These are phyloP conservation scores for Petaurus breviceps DNA, from an alignment of 2,113 vertebrate genomes.

Conservation along the genomic window DNA sequence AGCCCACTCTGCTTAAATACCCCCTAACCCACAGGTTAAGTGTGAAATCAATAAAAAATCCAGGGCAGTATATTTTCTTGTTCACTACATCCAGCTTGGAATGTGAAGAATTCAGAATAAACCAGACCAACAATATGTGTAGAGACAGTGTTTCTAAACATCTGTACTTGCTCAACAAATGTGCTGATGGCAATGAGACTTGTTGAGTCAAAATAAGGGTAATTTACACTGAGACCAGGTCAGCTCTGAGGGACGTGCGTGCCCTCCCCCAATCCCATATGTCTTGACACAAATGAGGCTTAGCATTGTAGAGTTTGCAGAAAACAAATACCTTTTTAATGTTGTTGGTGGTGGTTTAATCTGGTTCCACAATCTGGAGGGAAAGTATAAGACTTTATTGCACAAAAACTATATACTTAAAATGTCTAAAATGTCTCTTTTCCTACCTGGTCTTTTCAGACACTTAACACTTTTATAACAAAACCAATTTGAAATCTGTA, in stretches of 20 bases:
- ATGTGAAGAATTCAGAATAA: conserved; percentile 46
- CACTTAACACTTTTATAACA: background rate
- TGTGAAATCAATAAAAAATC: background rate
- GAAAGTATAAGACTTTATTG: no score
- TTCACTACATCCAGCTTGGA: conserved; percentile 42
- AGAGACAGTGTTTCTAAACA: conserved; percentile 32
- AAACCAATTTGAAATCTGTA: background rate
- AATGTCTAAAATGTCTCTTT: background rate
- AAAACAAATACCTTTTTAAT: background rate
- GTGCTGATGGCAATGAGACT: background rate
- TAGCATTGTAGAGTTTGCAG: background rate
- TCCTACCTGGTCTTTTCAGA: background rate
- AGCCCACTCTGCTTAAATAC: background rate
- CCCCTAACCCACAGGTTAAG: background rate
- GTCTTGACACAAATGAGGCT: background rate
- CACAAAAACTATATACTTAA: background rate
- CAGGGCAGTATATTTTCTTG: conserved; percentile 33
- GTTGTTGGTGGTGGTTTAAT: background rate
- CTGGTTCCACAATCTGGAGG: background rate
- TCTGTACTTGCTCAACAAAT: conserved; percentile 25
- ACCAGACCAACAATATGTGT: conserved; percentile 13
- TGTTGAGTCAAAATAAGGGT: background rate
- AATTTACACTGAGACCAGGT: background rate
- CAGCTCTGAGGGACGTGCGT: background rate
- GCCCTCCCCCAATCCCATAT: background rate